phyloP scores from a whole-genome alignment of 2,113 vertebrate species.

The Neomonachus schauinslandi region DNA sequence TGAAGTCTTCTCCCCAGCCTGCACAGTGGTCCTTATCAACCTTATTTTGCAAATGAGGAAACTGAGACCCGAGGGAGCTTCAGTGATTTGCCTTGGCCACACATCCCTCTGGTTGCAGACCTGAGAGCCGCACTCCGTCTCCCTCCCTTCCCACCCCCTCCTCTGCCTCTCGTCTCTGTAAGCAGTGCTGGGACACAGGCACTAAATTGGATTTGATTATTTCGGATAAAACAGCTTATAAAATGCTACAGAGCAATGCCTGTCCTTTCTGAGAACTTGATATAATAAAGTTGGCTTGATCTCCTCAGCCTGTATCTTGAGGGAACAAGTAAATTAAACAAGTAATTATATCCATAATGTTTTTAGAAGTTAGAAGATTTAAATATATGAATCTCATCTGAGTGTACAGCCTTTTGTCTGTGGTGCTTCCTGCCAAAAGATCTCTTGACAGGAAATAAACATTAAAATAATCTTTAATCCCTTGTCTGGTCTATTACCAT shows the following conservation, averaged over 20 bases:
- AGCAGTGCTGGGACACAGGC: too few species aligned
- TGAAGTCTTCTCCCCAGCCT: not conserved
- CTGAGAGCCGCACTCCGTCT: not conserved
- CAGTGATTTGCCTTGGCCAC: rapidly evolving
- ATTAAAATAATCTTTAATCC: conserved; percentile 93
- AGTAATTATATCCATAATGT: conserved; percentile 88
- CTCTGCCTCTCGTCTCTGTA: not conserved
- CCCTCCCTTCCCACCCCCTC: rapidly evolving
- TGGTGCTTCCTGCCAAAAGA: conserved; percentile 87
- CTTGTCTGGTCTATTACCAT: conserved; percentile 91
- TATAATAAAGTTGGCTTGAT: conserved; percentile 80
- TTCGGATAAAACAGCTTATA: conserved; percentile 34
- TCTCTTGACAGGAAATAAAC: conserved; percentile 91
- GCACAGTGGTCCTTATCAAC: not conserved
- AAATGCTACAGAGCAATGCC: conserved; percentile 57
- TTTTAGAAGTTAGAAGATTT: conserved; percentile 89
- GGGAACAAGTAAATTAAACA: conserved; percentile 89
- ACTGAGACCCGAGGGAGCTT: not conserved
- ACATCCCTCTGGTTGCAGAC: not conserved
- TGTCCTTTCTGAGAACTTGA: conserved; percentile 75
- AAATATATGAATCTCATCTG: conserved; percentile 88
- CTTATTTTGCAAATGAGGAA: not conserved
- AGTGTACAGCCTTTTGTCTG: conserved; percentile 85
- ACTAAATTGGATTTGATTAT: not conserved
- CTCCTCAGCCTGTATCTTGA: conserved; percentile 82